Base-by-base conservation (phyloP, 2,113 vertebrate species). In the Trochalopteron elliotii region DNA sequence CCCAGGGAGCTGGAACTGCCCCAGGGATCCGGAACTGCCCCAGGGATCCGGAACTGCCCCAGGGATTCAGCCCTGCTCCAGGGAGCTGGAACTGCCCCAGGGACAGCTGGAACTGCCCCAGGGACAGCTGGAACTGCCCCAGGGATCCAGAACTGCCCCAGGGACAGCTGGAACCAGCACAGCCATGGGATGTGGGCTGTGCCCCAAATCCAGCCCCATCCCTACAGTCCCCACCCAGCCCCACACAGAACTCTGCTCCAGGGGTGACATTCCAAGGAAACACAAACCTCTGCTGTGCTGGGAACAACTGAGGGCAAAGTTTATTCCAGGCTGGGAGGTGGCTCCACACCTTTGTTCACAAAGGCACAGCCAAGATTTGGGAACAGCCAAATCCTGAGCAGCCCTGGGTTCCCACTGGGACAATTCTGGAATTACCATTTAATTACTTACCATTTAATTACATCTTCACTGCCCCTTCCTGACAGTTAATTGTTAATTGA, bases 101-200 rank as follows among this genome's bases (percentile, higher is more conserved):
- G 35, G 28, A 14, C 2, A n/a, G n/a, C n/a, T n/a, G n/a, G 40
- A 40, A 40, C 40, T 50, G 24, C 23, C 6, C 45, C 45, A 15
- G 6, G 23, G n/a, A 27, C 1, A n/a, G n/a, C 21, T 6, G 2
- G 15, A 2, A n/a, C 11, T 45, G 22, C 42, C 2, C 24, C n/a
- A 15, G 24, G 44, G 65, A 69, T 4, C 33, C 3, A 1, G 21
- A 25, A 28, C 12, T 76, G 44, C 27, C 5, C 42, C 57, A 9
- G 9, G 56, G 15, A 30, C 44, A 17, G 39, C 72, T 68, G 78
- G 74, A 30, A 21, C 0, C 57, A 17, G 21, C 47, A 12, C 27
- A 27, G 55, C 2, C 55, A 11, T 4, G 6, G 77, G 81, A 15
- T 45, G 37, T 31, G 89, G 83, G 83, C 21, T 52, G 72, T 37